A percentile compares a stretch with the other conserved stretches of the same genome.
Conservation (phyloP, 2,797 vertebrate genomes). For the Peromyscus eremicus region DNA sequence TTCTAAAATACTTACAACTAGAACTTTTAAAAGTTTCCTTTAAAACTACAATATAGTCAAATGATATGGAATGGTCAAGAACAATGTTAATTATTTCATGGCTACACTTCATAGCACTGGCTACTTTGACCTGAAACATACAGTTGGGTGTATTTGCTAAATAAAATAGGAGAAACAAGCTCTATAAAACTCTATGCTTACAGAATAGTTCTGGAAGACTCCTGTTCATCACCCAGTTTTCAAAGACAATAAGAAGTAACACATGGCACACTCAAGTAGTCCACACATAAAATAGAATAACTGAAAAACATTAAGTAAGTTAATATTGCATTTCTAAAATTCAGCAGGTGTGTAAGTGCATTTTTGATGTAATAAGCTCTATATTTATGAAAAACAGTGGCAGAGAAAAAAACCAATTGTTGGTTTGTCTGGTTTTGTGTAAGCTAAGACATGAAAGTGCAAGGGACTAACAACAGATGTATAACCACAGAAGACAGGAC, state of each 20-base stretch:
- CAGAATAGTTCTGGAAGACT: neutral
- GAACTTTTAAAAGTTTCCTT: neutral
- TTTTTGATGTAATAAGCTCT: neutral
- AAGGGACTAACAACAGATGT: neutral
- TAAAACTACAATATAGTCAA: neutral
- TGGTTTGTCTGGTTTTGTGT: neutral
- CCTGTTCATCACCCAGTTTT: neutral
- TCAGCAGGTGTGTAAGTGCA: neutral
- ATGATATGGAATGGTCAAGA: neutral
- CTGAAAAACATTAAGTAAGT: neutral
- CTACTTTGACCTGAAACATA: neutral
- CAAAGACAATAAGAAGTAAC: constrained; percentile 14
- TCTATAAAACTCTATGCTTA: neutral
- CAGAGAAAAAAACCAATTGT: neutral
- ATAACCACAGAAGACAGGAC: neutral
- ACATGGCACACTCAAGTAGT: neutral
- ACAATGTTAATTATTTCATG: neutral
- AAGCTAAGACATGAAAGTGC: neutral
- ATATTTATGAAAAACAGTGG: neutral
- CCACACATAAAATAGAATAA: neutral
- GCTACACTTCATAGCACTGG: neutral
- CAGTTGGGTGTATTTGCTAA: neutral
- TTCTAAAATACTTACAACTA: neutral
- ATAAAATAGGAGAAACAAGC: neutral
- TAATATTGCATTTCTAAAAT: neutral